Evolutionary conservation across 2,888 invertebrate species (phyloP).

Genomic region (Crematogaster levior): DNA sequence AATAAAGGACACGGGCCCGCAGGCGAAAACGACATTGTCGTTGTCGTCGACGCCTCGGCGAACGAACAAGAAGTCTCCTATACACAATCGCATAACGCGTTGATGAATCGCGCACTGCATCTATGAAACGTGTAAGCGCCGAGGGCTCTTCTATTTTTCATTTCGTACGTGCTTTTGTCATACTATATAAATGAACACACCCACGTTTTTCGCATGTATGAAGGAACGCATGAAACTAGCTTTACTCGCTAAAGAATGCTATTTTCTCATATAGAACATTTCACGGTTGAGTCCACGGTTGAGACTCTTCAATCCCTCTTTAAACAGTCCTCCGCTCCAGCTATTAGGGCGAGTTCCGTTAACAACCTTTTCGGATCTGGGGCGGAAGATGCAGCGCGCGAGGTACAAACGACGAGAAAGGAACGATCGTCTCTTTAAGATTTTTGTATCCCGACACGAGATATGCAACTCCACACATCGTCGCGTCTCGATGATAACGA

Average conservation of each 20-base stretch:
- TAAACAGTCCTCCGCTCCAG: background rate
- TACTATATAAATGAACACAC: background rate
- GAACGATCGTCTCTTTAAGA: conserved; percentile 29
- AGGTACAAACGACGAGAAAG: background rate
- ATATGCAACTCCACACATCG: conserved; percentile 15
- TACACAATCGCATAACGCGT: background rate
- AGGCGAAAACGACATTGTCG: conserved; percentile 74
- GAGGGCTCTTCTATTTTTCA: background rate
- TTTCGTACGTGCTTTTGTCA: background rate
- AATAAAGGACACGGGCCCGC: conserved; percentile 77
- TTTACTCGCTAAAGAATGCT: background rate
- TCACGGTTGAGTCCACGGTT: background rate
- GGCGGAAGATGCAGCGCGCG: background rate
- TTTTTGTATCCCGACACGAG: conserved; percentile 13
- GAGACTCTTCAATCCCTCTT: background rate
- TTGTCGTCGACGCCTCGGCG: conserved; percentile 52
- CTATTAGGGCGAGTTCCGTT: background rate
- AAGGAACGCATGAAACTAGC: background rate
- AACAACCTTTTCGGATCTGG: background rate
- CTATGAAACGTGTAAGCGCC: conserved; percentile 8
- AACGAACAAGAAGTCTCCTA: background rate
- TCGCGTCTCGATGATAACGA: conserved; percentile 17
- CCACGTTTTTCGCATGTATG: background rate
- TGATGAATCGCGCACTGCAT: conserved; percentile 17
- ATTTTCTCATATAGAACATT: background rate